Evolutionary conservation across 2,113 vertebrate genomes (phyloP).

Genomic region (Myanophis thanlyinensis): DNA sequence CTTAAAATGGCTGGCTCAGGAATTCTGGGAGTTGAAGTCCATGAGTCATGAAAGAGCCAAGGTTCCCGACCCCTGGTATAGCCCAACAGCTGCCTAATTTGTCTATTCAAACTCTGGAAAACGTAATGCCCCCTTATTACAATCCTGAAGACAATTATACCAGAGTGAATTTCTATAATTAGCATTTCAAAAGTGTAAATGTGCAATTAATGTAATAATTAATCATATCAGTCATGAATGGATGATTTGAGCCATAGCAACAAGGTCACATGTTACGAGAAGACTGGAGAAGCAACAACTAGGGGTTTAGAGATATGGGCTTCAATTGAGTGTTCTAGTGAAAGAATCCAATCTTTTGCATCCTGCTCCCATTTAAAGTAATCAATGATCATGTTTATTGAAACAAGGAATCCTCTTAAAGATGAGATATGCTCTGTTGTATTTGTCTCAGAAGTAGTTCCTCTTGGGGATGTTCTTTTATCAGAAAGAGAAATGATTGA

Average conservation of each 20-base stretch:
- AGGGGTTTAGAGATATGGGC: neutral
- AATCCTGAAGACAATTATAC: neutral
- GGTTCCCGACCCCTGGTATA: too few species aligned
- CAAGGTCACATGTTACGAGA: neutral
- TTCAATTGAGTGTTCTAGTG: neutral
- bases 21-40: too few species aligned
- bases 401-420: neutral
- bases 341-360: neutral
- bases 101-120: neutral
- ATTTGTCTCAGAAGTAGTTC: neutral
- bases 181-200: neutral
- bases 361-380: neutral
- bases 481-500: neutral
- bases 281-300: neutral
- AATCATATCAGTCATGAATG: neutral
- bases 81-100: neutral
- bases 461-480: neutral
- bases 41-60: too few species aligned
- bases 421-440: neutral
- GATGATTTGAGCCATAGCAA: neutral
- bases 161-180: neutral
- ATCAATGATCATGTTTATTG: neutral
- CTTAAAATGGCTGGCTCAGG: too few species aligned
- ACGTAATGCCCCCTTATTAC: neutral
- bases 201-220: neutral